Conservation (phyloP, 2,113 vertebrate genomes). For the Australoheros scitulus region DNA sequence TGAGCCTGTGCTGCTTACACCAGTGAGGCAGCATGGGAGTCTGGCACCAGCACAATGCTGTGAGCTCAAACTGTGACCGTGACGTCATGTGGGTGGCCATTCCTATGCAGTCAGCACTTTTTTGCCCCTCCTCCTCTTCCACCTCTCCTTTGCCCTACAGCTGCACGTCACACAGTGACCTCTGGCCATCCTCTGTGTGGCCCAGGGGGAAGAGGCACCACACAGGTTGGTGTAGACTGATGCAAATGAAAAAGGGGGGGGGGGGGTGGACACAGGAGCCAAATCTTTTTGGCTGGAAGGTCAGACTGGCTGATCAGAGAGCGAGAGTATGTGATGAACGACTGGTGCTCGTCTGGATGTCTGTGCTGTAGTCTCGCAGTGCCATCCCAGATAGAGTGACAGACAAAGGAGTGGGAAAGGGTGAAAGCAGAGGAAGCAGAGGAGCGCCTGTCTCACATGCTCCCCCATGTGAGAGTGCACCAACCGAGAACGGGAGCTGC, state of each 20-base stretch:
- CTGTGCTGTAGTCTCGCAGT: not conserved
- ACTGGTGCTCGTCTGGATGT: conserved; percentile 6
- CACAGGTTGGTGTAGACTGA: conserved; percentile 21
- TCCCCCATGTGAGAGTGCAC: conserved; percentile 63
- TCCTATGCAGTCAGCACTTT: conserved; percentile 70
- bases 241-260: not conserved
- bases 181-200: conserved; percentile 53
- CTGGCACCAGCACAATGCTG: conserved; percentile 52
- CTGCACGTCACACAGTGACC: conserved; percentile 69
- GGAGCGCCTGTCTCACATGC: conserved; percentile 67
- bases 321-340: not conserved
- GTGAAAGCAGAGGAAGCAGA: conserved; percentile 38
- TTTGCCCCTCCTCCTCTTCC: conserved; percentile 19
- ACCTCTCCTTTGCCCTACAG: conserved; percentile 45
- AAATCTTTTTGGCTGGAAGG: conserved; percentile 4
- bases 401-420: conserved; percentile 48
- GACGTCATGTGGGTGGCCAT: conserved; percentile 67
- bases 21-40: conserved; percentile 58
- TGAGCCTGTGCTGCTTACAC: conserved; percentile 34
- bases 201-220: not conserved
- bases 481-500: conserved; percentile 42
- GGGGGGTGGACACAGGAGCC: not conserved
- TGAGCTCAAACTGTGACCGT: conserved; percentile 61
- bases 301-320: conserved; percentile 25
- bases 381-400: conserved; percentile 27